Conservation (phyloP, 2,888 invertebrate genomes). For the Sphaeridia pumilis region DNA sequence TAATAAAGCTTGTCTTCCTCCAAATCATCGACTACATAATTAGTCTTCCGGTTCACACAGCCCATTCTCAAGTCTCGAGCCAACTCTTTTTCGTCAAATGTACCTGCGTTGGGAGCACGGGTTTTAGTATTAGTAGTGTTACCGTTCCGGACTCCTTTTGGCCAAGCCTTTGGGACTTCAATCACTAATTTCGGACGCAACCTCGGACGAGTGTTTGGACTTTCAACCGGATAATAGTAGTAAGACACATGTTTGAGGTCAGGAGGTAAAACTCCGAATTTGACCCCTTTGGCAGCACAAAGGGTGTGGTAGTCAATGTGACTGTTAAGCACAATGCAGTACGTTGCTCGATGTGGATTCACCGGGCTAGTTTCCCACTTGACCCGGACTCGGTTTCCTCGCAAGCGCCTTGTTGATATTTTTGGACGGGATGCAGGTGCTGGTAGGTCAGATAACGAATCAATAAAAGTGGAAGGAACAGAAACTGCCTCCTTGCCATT, state of each 20-base stretch:
- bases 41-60: slow-evolving; percentile 45
- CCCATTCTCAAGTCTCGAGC: slow-evolving; percentile 39
- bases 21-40: slow-evolving; percentile 44
- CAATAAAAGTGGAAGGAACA: slow-evolving; percentile 12
- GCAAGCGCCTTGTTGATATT: slow-evolving; percentile 24
- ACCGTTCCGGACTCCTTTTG: too few relatives aligned
- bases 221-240: slow-evolving; percentile 18
- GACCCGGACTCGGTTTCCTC: slow-evolving; percentile 32
- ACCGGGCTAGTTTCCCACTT: slow-evolving; percentile 40
- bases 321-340: slow-evolving; percentile 46
- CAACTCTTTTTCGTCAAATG: slow-evolving; percentile 14
- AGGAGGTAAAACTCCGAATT: slow-evolving; percentile 38
- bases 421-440: slow-evolving; percentile 15
- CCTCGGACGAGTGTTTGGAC: neutral
- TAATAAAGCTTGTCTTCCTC: slow-evolving; percentile 44
- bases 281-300: slow-evolving; percentile 43
- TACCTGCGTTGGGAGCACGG: neutral
- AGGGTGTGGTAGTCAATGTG: slow-evolving; percentile 42
- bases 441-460: slow-evolving; percentile 1
- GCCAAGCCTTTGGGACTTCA: neutral
- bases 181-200: neutral
- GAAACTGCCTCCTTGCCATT: slow-evolving; percentile 4
- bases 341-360: slow-evolving; percentile 44
- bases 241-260: slow-evolving; percentile 34
- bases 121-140: neutral